phyloP scores from a whole-genome alignment of 2,113 vertebrate genomes.

The Amazona vittata region DNA sequence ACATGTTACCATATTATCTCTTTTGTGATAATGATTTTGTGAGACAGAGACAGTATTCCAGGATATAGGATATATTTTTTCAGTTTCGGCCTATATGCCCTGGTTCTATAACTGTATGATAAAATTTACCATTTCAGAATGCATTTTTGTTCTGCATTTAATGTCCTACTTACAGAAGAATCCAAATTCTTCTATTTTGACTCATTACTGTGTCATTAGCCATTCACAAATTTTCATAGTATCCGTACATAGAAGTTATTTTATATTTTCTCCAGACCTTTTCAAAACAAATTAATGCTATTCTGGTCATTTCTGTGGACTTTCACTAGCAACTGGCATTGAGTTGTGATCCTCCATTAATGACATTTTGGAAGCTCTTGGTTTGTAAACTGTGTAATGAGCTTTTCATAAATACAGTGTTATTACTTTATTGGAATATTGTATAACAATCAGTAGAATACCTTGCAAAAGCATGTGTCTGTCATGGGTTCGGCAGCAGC shows the following conservation, averaged over 20 bases:
- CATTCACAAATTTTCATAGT: not conserved
- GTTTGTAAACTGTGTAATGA: not conserved
- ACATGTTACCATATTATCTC: not conserved
- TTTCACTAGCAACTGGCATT: not conserved
- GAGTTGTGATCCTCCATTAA: not conserved
- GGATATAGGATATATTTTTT: not conserved
- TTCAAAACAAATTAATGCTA: not conserved
- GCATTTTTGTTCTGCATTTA: not conserved
- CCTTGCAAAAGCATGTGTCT: not conserved
- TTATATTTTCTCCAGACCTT: not conserved
- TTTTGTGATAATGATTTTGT: not conserved
- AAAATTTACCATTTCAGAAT: constrained; percentile 13
- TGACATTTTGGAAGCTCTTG: not conserved
- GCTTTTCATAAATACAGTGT: not conserved
- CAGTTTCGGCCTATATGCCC: not conserved
- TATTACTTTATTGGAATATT: not conserved
- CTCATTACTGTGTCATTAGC: not conserved
- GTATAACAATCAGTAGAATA: not conserved
- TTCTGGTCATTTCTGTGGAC: not conserved
- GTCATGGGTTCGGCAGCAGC: no score
- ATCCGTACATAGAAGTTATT: not conserved
- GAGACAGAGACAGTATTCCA: not conserved
- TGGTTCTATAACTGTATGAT: not conserved
- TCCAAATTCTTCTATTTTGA: not conserved
- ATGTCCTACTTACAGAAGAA: not conserved